Evolutionary conservation across 2,888 invertebrate genomes (phyloP).

Genomic region (Scelioninae gen. 1): DNA sequence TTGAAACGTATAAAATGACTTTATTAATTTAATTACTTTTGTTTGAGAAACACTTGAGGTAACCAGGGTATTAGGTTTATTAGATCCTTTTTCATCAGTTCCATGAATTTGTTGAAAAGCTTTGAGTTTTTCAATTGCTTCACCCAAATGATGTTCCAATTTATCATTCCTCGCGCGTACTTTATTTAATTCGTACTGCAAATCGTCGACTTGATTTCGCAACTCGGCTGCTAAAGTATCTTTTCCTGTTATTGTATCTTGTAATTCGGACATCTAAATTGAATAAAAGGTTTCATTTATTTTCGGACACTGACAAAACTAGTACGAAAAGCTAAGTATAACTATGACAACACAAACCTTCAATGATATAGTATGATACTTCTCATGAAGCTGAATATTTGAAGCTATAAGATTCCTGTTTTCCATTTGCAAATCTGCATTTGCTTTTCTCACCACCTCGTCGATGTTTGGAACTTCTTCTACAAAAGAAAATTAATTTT

Average conservation of each 20-base stretch:
- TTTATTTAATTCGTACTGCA: conserved; percentile 96
- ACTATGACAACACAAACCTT: conserved; percentile 85
- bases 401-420: conserved; percentile 96
- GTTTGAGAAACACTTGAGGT: conserved; percentile 87
- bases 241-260: conserved; percentile 94
- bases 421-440: conserved; percentile 94
- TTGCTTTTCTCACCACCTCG: conserved; percentile 92
- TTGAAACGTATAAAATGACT: too few relatives aligned
- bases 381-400: conserved; percentile 95
- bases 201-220: conserved; percentile 97
- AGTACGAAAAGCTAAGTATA: background rate
- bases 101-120: conserved; percentile 92
- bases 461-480: conserved; percentile 90
- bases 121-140: conserved; percentile 95
- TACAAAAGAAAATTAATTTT: conserved; percentile 65
- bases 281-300: background rate
- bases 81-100: conserved; percentile 87
- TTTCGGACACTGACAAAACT: too few relatives aligned
- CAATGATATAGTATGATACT: conserved; percentile 95
- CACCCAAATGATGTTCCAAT: conserved; percentile 95
- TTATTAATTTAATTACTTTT: conserved; percentile 79
- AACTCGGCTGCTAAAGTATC: conserved; percentile 98
- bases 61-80: conserved; percentile 84
- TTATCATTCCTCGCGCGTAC: conserved; percentile 95
- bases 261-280: conserved; percentile 90